These are phyloP conservation scores for Thoracochromis brauschi DNA, from an alignment of 2,113 vertebrate species.

Conservation along the genomic window DNA sequence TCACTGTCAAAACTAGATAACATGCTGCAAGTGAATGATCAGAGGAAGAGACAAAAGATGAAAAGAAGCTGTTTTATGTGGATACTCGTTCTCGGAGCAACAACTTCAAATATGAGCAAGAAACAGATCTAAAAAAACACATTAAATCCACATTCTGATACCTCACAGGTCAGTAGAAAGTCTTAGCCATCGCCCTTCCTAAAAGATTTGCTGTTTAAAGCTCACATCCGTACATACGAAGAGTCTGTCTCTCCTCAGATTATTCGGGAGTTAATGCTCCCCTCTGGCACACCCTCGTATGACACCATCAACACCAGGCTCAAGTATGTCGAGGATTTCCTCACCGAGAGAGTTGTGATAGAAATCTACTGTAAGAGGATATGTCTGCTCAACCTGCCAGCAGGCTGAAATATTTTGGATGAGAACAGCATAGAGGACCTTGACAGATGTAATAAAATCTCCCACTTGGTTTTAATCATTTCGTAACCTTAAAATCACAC, in stretches of 20 bases:
- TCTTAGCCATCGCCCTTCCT: slow-evolving; percentile 11
- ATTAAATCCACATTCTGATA: neutral
- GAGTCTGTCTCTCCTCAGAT: slow-evolving; percentile 44
- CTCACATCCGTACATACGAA: slow-evolving; percentile 39
- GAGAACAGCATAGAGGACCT: neutral
- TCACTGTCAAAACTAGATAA: slow-evolving; percentile 53
- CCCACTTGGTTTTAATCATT: neutral
- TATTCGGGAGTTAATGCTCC: slow-evolving; percentile 46
- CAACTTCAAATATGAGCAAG: neutral
- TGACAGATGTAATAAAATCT: neutral
- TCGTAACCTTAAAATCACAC: slow-evolving; percentile 1
- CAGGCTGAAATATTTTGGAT: neutral
- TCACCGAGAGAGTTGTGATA: slow-evolving; percentile 3
- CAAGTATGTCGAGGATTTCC: slow-evolving; percentile 45
- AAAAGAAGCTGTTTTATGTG: neutral
- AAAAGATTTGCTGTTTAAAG: slow-evolving; percentile 7
- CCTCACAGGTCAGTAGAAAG: neutral
- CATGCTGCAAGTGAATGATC: slow-evolving; percentile 42
- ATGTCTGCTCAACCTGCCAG: slow-evolving; percentile 7
- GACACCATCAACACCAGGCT: slow-evolving; percentile 45
- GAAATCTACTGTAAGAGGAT: slow-evolving; percentile 8
- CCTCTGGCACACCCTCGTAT: slow-evolving; percentile 49
- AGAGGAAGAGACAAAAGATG: neutral
- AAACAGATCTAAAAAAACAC: neutral
- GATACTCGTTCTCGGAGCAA: neutral